Evolutionary conservation across 2,113 vertebrate species (phyloP).

Genomic region (Apteryx mantelli): DNA sequence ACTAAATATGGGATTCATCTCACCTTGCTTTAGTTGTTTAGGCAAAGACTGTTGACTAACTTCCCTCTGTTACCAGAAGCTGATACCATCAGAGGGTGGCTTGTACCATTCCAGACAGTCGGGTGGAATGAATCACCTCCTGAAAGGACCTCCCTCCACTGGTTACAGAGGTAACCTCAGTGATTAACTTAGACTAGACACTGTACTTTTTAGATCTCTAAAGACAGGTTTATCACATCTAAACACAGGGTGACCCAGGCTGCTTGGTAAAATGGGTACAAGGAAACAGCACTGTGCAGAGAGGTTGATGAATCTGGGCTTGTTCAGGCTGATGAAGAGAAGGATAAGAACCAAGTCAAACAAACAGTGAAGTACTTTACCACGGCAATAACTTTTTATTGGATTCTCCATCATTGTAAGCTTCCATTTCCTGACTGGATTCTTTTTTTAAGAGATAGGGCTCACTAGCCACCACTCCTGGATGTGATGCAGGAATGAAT

Average conservation of each 20-base stretch:
- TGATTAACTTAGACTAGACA: not conserved
- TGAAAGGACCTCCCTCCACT: not conserved
- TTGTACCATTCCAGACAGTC: not conserved
- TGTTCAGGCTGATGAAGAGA: not conserved
- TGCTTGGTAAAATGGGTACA: not conserved
- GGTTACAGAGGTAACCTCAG: too few species aligned
- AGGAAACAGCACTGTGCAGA: not conserved
- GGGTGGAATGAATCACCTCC: not conserved
- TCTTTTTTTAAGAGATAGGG: not conserved
- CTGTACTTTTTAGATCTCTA: not conserved
- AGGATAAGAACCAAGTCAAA: not conserved
- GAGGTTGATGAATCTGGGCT: not conserved
- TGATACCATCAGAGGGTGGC: not conserved
- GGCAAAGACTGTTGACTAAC: not conserved
- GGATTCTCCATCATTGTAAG: not conserved
- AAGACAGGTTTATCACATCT: not conserved
- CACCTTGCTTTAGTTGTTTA: not conserved
- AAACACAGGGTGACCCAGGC: not conserved
- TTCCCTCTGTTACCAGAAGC: not conserved
- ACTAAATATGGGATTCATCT: rapidly evolving
- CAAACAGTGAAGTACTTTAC: not conserved
- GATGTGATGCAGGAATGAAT: not conserved
- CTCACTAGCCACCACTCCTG: not conserved
- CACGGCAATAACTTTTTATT: not conserved
- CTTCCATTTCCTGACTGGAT: not conserved